Evolutionary conservation across 64 coral and sea anemone genomes (phyloP).

Genomic region (Pocillopora verrucosa): DNA sequence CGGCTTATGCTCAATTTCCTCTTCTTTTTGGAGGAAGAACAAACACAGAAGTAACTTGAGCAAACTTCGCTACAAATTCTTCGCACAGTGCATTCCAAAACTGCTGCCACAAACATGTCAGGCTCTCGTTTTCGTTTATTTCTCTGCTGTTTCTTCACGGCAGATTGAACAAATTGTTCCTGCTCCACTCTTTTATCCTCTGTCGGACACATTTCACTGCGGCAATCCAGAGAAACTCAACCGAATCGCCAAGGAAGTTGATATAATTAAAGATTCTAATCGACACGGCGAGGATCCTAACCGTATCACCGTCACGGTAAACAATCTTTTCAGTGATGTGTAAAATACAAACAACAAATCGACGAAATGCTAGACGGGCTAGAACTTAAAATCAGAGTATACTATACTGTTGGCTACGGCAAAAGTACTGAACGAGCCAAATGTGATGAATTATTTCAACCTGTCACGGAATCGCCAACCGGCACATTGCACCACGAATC

Average conservation of each 20-base stretch:
- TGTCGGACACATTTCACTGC: constrained; percentile 60
- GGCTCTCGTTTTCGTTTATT: constrained; percentile 98
- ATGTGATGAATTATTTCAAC: not conserved
- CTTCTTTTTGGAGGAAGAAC: constrained; percentile 49
- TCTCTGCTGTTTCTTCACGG: constrained; percentile 77
- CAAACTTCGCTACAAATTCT: constrained; percentile 76
- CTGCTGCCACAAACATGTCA: constrained; percentile 81
- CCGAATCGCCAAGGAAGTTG: not conserved
- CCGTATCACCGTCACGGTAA: not conserved
- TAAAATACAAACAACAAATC: not conserved
- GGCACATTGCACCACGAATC: not conserved
- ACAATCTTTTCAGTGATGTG: not conserved
- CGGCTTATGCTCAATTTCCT: constrained; percentile 9
- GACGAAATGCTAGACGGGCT: not conserved
- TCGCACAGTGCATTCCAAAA: constrained; percentile 88
- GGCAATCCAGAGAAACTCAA: not conserved
- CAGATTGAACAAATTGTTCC: constrained; percentile 75
- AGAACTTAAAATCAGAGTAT: not conserved
- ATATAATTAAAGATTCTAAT: not conserved
- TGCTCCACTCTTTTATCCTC: constrained; percentile 54
- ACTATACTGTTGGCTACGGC: not conserved
- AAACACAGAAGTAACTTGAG: constrained; percentile 55
- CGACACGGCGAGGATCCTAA: not conserved
- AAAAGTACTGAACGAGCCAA: not conserved
- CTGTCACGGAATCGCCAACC: not conserved